phyloP scores from a whole-genome alignment of 2,113 vertebrate species.

The Acanthisitta chloris region DNA sequence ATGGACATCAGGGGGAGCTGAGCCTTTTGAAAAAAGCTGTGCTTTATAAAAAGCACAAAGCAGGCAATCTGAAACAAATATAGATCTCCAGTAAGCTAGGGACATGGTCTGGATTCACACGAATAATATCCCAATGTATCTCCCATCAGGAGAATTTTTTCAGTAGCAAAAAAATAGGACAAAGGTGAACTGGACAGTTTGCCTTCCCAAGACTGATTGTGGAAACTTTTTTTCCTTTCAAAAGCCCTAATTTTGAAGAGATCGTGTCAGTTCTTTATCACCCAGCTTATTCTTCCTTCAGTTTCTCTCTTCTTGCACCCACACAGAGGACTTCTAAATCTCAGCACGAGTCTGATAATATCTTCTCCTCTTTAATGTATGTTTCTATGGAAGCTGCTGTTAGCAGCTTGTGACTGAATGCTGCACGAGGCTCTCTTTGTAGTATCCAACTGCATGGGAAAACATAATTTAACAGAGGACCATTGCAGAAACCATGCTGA shows the following conservation, averaged over 20 bases:
- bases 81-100: neutral
- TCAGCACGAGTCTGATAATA: neutral
- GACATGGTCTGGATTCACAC: neutral
- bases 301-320: neutral
- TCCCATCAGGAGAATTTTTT: neutral
- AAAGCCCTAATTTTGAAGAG: neutral
- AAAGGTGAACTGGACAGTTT: neutral
- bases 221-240: neutral
- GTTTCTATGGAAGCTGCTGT: neutral
- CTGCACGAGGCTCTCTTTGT: neutral
- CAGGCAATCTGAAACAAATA: neutral
- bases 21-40: neutral
- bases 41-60: neutral
- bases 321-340: constrained; percentile 1
- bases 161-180: neutral
- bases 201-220: neutral
- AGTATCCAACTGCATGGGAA: neutral
- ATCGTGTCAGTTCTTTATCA: neutral
- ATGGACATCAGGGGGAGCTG: neutral
- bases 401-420: constrained; percentile 3
- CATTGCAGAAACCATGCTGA: neutral
- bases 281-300: neutral
- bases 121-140: neutral
- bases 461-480: neutral
- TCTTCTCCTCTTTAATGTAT: constrained; percentile 10